Base-by-base conservation (phyloP, 2,888 invertebrate species). In the Lycia hirtaria region DNA sequence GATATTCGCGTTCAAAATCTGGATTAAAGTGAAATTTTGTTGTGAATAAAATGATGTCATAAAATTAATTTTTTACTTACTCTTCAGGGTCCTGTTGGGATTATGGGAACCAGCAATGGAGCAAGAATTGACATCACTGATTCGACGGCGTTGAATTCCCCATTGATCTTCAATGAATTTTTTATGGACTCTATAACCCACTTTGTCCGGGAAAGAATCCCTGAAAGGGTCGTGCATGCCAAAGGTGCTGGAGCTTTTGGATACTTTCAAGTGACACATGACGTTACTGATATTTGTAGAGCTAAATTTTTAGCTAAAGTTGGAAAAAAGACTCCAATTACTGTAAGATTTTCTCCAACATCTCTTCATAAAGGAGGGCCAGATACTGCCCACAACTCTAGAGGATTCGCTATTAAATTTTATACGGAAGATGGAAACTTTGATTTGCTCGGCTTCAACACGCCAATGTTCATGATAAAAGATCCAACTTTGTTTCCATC, bases 161-260 rank as follows among this genome's bases (percentile, higher is more conserved):
- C 94, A 20, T 90, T 98, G 1, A 84, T 98, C 4, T 96, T 97
- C 80, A 98, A 98, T 84, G 94, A 94, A 64, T 94, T 94, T 44
- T 95, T 94, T 65, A 76, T 96, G 60, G 96, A 96, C 69, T 95
- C 96, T 72, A 82, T 96, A 60, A 93, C 95, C 0, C 96, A 97
- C 78, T 96, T 98, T 70, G 94, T 95, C 73, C 92, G 97, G 12
- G 98, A 98, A 83, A 93, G 98, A 52, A 98, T 98, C 68, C 98
- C 98, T 0, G 98, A 98, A 81, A 93, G 98, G 60, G 95, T 98
- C 0, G 98, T 97, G 0, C 98, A 98, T 80, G 98, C 98, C 0
- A 98, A 98, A 86, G 98, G 98, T 57, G 97, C 96, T 28, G 97
- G 96, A 10, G 96, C 96, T 1, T 96, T 96, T 79, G 96, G 96